phyloP scores from a whole-genome alignment of 2,888 invertebrate species.

The Ischnus inquisitorius region DNA sequence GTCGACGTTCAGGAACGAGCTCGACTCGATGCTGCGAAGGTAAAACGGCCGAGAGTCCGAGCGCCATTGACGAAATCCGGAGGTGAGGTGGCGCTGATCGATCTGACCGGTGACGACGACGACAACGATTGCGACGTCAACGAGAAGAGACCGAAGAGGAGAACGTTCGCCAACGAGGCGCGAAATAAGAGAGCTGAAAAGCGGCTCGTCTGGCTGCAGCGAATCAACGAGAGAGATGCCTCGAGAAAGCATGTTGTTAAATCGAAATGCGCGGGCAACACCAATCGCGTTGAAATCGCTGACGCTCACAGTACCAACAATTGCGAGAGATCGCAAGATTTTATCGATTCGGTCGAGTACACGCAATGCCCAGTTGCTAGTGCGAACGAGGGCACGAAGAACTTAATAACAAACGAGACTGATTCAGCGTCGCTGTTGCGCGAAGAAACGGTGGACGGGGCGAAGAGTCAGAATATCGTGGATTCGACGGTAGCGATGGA shows the following conservation, averaged over 20 bases:
- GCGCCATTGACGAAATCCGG: slow-evolving; percentile 69
- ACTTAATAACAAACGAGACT: slow-evolving; percentile 22
- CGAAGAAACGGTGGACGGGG: not conserved
- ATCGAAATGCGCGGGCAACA: slow-evolving; percentile 26
- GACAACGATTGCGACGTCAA: slow-evolving; percentile 57
- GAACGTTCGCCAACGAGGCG: slow-evolving; percentile 22
- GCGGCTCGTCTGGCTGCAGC: slow-evolving; percentile 73
- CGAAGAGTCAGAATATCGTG: slow-evolving; percentile 35
- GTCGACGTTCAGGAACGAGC: slow-evolving; percentile 12
- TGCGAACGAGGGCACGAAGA: slow-evolving; percentile 69
- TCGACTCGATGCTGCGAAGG: not conserved
- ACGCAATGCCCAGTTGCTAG: slow-evolving; percentile 65
- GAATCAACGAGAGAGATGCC: slow-evolving; percentile 64
- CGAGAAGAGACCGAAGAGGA: slow-evolving; percentile 54
- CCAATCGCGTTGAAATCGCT: slow-evolving; percentile 69
- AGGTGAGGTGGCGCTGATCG: slow-evolving; percentile 74
- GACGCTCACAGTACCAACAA: slow-evolving; percentile 75
- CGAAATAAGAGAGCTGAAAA: slow-evolving; percentile 65
- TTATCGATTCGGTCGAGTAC: slow-evolving; percentile 1
- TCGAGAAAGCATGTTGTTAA: not conserved
- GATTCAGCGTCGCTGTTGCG: not conserved
- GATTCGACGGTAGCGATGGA: slow-evolving; percentile 57
- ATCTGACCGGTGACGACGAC: slow-evolving; percentile 74
- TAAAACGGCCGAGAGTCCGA: slow-evolving; percentile 42
- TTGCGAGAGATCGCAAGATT: slow-evolving; percentile 47